Percentiles rank a stretch among this genome's conserved stretches.
Evolutionary conservation across 2,113 vertebrate genomes (phyloP).

Genomic region (Coptodon bakossiorum): DNA sequence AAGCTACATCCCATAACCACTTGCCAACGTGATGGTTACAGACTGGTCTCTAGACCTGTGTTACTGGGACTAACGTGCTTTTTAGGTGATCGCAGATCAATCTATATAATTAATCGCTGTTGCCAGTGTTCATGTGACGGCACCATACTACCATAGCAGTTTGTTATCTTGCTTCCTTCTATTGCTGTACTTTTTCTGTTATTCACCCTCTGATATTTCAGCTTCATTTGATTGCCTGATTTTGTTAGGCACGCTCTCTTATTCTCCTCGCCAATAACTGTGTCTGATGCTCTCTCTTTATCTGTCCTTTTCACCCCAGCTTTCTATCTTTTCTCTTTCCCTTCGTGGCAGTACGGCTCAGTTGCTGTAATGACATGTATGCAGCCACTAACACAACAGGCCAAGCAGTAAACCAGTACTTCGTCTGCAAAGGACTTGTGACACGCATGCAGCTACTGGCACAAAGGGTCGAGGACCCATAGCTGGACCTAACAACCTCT

Average conservation of each 20-base stretch:
- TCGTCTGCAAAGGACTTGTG: background rate
- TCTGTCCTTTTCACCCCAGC: background rate
- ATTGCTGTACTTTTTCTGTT: background rate
- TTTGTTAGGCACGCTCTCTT: background rate
- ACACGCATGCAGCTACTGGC: slow-evolving; percentile 16
- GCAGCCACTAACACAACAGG: slow-evolving; percentile 7
- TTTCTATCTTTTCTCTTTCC: background rate
- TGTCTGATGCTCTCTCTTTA: background rate
- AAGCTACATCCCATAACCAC: background rate
- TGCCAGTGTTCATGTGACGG: background rate
- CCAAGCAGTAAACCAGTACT: slow-evolving; percentile 1
- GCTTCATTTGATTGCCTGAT: background rate
- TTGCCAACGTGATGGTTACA: background rate
- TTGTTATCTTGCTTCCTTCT: background rate
- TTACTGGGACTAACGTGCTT: background rate
- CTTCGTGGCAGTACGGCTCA: slow-evolving; percentile 1
- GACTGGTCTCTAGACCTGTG: background rate
- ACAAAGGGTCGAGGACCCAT: background rate
- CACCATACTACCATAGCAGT: background rate
- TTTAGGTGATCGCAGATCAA: background rate
- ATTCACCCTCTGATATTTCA: background rate
- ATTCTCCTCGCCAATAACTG: background rate
- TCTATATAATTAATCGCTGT: background rate
- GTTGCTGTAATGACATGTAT: slow-evolving; percentile 34
- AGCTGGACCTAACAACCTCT: background rate